Base-by-base conservation (phyloP, 2,797 vertebrate species). In the Microchirus variegatus region DNA sequence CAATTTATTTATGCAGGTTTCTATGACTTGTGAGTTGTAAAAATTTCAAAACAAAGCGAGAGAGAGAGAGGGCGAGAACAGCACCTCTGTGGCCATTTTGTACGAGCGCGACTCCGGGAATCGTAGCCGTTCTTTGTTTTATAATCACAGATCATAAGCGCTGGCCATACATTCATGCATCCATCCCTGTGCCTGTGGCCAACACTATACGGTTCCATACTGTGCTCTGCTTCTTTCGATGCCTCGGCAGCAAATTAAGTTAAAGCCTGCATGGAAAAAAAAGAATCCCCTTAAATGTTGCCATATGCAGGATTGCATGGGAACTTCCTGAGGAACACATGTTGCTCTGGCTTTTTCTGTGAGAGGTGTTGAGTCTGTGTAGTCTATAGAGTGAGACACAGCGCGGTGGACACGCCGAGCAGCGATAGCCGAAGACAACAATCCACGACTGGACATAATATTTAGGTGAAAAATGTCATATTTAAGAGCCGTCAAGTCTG, bases 281-380 rank as follows among this genome's bases (percentile, higher is more conserved):
- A 91, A 93, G 89, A 90, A 92, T 84, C 87, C 87, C 87, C 87
- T 92, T 94, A 94, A 94, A 93, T 93, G 91, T 89, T 94, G 90
- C 93, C 93, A 94, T 92, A 94, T 94, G 93, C 89, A 92, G 91
- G 90, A 92, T 92, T 93, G 91, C 92, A 92, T 93, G 91, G 91
- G 93, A 94, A 94, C 91, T 92, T 93, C 92, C 91, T 92, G 89
- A 91, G 86, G 82, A 91, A 83, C 90, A 92, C 90, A 93, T 93
- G 92, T 91, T 91, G 89, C 83, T 92, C 89, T 85, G 81, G 90
- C 88, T 88, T 81, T 86, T 81, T 86, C 81, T 88, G 63, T 72
- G 80, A 92, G 92, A 94, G 90, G 90, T 93, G 91, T 92, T 91
- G 91, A 91, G 87, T 86, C 89, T 87, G 82, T 80, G 78, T 87